Evolutionary conservation across 2,888 invertebrate genomes (phyloP).

Genomic region (Lasioglossum malachurum): DNA sequence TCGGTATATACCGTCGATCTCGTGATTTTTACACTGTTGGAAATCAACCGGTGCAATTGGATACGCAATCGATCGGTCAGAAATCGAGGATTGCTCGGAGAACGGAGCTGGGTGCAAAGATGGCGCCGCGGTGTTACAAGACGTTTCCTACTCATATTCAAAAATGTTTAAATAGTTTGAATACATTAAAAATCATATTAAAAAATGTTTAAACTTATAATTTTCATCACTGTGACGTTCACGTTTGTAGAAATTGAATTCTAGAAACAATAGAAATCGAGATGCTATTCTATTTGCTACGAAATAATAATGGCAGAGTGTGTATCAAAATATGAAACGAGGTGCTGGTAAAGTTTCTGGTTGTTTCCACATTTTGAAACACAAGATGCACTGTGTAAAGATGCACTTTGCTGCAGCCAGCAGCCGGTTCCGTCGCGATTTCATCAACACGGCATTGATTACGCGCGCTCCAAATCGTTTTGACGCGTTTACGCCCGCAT

Average conservation of each 20-base stretch:
- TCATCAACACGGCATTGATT: conserved; percentile 43
- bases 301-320: no score
- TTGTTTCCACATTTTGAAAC: neutral
- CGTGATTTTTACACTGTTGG: neutral
- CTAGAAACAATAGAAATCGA: no score
- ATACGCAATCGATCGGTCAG: neutral
- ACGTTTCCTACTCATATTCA: neutral
- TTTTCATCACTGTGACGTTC: no score
- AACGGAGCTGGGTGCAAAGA: no score
- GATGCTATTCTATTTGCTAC: no score
- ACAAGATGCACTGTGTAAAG: neutral
- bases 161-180: no score
- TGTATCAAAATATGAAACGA: no score
- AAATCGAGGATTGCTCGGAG: neutral
- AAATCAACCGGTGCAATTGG: neutral
- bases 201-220: no score
- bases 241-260: no score
- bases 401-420: neutral
- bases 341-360: neutral
- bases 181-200: no score
- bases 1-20: neutral
- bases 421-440: conserved; percentile 41
- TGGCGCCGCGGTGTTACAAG: neutral
- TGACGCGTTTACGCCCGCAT: conserved; percentile 11
- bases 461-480: conserved; percentile 31